phyloP scores from a whole-genome alignment of 1,140 invertebrate genomes.

The Heterodera schachtii region DNA sequence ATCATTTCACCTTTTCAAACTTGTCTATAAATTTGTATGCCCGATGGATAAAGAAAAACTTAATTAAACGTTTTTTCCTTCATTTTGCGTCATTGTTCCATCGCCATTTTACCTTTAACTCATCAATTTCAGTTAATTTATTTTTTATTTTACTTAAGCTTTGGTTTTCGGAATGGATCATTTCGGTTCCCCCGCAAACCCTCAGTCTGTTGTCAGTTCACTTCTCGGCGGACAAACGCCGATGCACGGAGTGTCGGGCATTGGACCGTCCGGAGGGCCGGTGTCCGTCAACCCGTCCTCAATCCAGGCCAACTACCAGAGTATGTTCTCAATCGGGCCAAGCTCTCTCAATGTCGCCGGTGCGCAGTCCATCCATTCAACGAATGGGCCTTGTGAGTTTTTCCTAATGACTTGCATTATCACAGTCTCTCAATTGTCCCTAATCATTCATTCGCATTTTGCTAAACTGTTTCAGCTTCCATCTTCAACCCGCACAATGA shows the following conservation, averaged over 20 bases:
- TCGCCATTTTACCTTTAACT: background rate
- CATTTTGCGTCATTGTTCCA: too few relatives aligned
- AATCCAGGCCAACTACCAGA: constrained; percentile 30
- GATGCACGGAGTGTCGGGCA: constrained; percentile 16
- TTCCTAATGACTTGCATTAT: background rate
- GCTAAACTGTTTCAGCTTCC: constrained; percentile 32
- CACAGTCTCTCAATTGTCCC: background rate
- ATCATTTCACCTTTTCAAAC: background rate
- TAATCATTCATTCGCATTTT: background rate
- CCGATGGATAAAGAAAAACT: too few relatives aligned
- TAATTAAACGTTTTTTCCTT: too few relatives aligned
- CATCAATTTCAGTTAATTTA: background rate
- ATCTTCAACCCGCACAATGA: constrained; percentile 52
- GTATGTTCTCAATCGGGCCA: constrained; percentile 37
- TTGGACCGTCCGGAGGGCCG: constrained; percentile 20
- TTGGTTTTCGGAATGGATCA: constrained; percentile 47
- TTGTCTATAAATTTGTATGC: constrained; percentile 2
- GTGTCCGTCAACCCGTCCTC: constrained; percentile 37
- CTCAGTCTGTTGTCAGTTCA: constrained; percentile 49
- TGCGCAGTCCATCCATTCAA: constrained; percentile 30
- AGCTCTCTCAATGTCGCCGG: constrained; percentile 34
- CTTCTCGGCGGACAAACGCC: constrained; percentile 49
- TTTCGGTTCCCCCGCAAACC: constrained; percentile 47
- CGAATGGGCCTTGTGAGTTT: constrained; percentile 40
- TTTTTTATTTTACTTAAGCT: background rate